Evolutionary conservation across 1,140 invertebrate species (phyloP).

Genomic region (Neuroterus valhalla): DNA sequence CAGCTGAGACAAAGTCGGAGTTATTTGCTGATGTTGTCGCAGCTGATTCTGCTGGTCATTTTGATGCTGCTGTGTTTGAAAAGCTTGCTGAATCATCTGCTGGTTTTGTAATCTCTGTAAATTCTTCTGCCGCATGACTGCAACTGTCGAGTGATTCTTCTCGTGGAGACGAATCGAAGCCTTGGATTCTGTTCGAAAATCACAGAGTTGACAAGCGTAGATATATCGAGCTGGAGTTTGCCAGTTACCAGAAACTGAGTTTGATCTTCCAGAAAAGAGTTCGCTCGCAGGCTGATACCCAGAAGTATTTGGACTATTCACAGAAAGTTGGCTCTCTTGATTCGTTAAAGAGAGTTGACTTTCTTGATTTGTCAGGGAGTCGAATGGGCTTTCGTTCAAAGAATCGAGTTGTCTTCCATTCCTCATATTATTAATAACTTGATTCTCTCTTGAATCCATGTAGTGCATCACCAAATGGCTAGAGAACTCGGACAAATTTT

Average conservation of each 20-base stretch:
- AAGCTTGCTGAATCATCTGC: background rate
- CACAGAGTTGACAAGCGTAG: slow-evolving; percentile 31
- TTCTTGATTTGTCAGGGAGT: background rate
- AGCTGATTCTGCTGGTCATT: background rate
- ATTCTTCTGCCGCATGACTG: background rate
- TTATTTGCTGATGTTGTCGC: background rate
- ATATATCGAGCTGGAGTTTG: background rate
- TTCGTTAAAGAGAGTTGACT: background rate
- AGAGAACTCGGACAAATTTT: background rate
- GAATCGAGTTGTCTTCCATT: background rate
- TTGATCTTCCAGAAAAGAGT: background rate
- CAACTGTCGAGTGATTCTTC: slow-evolving; percentile 12
- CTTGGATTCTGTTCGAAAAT: slow-evolving; percentile 13
- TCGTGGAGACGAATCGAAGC: slow-evolving; percentile 26
- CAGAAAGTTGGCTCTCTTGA: background rate
- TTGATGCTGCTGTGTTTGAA: background rate
- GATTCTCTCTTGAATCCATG: background rate
- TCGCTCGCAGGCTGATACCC: background rate
- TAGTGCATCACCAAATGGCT: background rate
- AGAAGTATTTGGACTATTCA: background rate
- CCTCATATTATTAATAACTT: no score
- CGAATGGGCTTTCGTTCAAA: background rate
- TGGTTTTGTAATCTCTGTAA: background rate
- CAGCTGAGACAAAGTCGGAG: background rate
- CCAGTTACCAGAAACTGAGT: background rate